Percentiles rank a stretch among this genome's conserved stretches.
These are phyloP conservation scores for Microcaecilia unicolor DNA, from an alignment of 2,797 vertebrate species.

Conservation along the genomic window DNA sequence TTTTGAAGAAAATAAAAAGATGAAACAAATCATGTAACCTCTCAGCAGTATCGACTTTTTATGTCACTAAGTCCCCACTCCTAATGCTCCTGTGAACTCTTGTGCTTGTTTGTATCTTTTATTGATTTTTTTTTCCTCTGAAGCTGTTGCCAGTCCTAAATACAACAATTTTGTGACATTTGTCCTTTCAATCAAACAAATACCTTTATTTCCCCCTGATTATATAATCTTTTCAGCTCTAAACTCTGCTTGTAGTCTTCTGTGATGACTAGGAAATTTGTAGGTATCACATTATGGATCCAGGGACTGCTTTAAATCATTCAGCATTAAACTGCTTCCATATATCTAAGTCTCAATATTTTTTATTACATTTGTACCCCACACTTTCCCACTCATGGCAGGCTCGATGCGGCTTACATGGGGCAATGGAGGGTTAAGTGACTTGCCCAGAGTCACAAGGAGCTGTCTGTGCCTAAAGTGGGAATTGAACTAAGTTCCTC, in stretches of 20 bases:
- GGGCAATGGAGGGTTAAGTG: too few species aligned
- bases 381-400: too few species aligned
- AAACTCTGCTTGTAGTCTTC: slow-evolving; percentile 4
- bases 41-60: background rate
- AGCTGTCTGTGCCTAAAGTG: too few species aligned
- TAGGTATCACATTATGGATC: slow-evolving; percentile 4
- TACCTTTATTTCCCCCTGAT: slow-evolving; percentile 16
- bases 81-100: background rate
- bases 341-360: too few species aligned
- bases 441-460: too few species aligned
- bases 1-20: background rate
- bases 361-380: too few species aligned
- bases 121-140: slow-evolving; percentile 10
- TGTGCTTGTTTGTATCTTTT: slow-evolving; percentile 11
- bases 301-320: slow-evolving; percentile 19
- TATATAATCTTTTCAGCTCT: slow-evolving; percentile 24
- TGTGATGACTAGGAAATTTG: slow-evolving; percentile 13
- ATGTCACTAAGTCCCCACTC: slow-evolving; percentile 10
- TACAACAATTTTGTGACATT: slow-evolving; percentile 19
- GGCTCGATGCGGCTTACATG: too few species aligned
- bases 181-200: slow-evolving; percentile 10
- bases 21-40: too few species aligned
- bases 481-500: too few species aligned
- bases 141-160: slow-evolving; percentile 5
- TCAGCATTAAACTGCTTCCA: slow-evolving; percentile 4